These are phyloP conservation scores for Diabrotica balteata DNA, from an alignment of 2,888 invertebrate genomes.

Conservation along the genomic window DNA sequence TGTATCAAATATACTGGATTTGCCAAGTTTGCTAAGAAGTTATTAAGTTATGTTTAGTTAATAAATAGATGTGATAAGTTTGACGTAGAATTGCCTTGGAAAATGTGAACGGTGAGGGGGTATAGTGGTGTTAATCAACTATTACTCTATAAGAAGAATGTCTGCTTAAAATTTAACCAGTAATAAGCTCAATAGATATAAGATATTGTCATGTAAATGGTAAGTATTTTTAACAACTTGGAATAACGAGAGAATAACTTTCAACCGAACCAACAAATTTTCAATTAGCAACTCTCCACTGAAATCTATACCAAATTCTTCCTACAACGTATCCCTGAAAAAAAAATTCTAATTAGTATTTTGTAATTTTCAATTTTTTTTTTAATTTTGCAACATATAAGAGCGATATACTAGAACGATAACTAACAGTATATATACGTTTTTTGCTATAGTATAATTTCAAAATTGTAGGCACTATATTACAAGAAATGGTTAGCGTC, in stretches of 20 bases:
- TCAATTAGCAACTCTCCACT: constrained; percentile 17
- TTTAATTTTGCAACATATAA: too few relatives aligned
- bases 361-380: too few relatives aligned
- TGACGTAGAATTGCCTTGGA: constrained; percentile 17
- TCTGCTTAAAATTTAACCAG: constrained; percentile 42
- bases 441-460: too few relatives aligned
- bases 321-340: constrained; percentile 53
- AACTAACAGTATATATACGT: too few relatives aligned
- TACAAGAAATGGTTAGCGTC: too few relatives aligned
- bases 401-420: too few relatives aligned
- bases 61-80: constrained; percentile 3
- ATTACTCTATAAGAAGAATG: constrained; percentile 32
- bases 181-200: constrained; percentile 53
- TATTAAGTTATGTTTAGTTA: constrained; percentile 2
- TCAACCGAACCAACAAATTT: constrained; percentile 26
- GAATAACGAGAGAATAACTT: constrained; percentile 27
- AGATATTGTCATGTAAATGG: constrained; percentile 58
- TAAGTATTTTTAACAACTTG: constrained; percentile 44
- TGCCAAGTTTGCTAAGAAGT: background rate
- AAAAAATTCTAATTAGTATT: constrained; percentile 19
- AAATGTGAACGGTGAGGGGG: constrained; percentile 11
- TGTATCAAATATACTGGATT: too few relatives aligned
- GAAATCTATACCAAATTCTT: constrained; percentile 29
- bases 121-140: constrained; percentile 31
- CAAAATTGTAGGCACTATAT: too few relatives aligned